Conservation (phyloP, 2,888 invertebrate genomes). For the Aelia acuminata region DNA sequence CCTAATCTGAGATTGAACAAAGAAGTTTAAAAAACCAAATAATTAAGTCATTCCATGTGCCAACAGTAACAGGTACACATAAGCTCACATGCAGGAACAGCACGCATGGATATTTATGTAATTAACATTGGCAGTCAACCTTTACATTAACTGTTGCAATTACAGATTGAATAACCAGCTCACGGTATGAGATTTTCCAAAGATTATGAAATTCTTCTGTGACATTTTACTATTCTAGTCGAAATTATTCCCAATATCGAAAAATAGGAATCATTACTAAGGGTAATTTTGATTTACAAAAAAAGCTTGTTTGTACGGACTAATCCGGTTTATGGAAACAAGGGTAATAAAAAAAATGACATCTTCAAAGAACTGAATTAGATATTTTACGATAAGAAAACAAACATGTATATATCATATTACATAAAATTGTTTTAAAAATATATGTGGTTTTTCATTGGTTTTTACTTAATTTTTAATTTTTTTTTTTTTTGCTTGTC, state of each 20-base stretch:
- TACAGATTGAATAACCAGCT: not conserved
- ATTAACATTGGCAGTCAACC: slow-evolving; percentile 13
- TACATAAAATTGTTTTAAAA: too few relatives aligned
- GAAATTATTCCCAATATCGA: not conserved
- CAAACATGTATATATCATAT: too few relatives aligned
- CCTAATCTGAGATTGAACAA: not conserved
- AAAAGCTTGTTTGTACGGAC: too few relatives aligned
- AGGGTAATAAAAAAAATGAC: too few relatives aligned
- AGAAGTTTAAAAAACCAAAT: not conserved
- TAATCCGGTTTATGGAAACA: too few relatives aligned
- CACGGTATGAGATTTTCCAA: not conserved
- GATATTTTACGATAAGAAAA: too few relatives aligned
- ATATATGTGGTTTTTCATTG: too few relatives aligned
- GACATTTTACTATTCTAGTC: not conserved
- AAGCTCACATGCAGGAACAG: not conserved
- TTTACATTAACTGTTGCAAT: slow-evolving; percentile 37
- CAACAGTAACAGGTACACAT: slow-evolving; percentile 4
- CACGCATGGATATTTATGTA: not conserved
- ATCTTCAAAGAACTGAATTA: too few relatives aligned
- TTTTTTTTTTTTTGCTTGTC: too few relatives aligned
- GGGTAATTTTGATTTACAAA: too few relatives aligned
- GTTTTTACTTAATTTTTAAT: too few relatives aligned
- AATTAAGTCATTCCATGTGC: not conserved
- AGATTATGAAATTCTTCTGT: not conserved
- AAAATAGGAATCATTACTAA: too few relatives aligned